A percentile compares a stretch with the other conserved stretches of the same genome.
phyloP scores from a whole-genome alignment of 2,113 vertebrate genomes.

The Nansenia antarctica region DNA sequence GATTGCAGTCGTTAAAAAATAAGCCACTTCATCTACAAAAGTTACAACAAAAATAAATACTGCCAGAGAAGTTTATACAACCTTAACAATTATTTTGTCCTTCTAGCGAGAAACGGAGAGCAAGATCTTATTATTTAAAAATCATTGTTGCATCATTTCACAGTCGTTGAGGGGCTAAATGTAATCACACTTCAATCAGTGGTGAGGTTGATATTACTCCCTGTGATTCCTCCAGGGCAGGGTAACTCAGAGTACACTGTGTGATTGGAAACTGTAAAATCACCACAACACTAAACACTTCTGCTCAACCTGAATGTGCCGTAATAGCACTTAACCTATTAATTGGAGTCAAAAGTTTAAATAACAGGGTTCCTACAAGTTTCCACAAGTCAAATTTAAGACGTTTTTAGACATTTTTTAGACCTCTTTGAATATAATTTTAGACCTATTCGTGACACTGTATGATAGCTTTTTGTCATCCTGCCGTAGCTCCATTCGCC shows the following conservation, averaged over 20 bases:
- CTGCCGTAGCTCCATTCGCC: too few relatives aligned
- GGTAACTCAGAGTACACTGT: background rate
- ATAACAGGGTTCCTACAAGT: too few relatives aligned
- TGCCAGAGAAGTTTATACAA: background rate
- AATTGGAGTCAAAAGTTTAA: too few relatives aligned
- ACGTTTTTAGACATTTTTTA: too few relatives aligned
- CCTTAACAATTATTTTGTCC: background rate
- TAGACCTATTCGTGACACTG: too few relatives aligned
- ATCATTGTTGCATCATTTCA: too few relatives aligned
- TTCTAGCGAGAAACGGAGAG: too few relatives aligned
- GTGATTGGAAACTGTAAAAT: background rate
- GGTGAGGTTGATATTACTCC: background rate
- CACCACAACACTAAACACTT: background rate
- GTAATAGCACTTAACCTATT: too few relatives aligned
- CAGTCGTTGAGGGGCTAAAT: background rate
- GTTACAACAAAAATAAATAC: background rate
- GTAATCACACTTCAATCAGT: background rate
- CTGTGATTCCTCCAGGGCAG: background rate
- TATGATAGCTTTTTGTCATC: too few relatives aligned
- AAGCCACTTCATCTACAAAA: background rate
- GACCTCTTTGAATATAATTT: too few relatives aligned
- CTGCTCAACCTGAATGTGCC: too few relatives aligned
- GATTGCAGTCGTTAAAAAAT: background rate
- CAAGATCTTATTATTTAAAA: background rate
- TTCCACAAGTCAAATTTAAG: too few relatives aligned